Evolutionary conservation across 2,888 invertebrate species (phyloP).

Genomic region (Sesia bembeciformis): DNA sequence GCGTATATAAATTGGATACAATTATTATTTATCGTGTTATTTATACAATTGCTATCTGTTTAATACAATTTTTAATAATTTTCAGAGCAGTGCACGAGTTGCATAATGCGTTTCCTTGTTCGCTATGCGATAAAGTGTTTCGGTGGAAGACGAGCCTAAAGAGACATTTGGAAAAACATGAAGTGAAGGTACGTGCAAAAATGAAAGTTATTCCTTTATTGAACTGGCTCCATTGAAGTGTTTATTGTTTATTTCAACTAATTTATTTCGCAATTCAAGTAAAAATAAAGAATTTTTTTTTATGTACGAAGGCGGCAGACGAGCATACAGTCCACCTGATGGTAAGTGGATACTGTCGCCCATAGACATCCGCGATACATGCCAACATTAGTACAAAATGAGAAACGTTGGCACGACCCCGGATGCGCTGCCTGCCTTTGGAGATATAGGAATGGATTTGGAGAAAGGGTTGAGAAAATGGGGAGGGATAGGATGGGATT

Average conservation of each 20-base stretch:
- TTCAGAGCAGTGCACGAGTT: slow-evolving; percentile 49
- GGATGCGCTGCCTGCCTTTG: too few relatives aligned
- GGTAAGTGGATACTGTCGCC: neutral
- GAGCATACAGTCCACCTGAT: neutral
- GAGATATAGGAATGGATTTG: too few relatives aligned
- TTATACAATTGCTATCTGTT: too few relatives aligned
- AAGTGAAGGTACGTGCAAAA: slow-evolving; percentile 26
- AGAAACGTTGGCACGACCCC: too few relatives aligned
- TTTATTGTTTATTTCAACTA: neutral
- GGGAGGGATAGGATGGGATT: too few relatives aligned
- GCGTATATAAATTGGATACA: too few relatives aligned
- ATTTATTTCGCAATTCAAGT: too few relatives aligned
- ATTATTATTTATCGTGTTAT: too few relatives aligned
- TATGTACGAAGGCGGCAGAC: neutral
- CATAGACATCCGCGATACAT: too few relatives aligned
- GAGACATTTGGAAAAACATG: slow-evolving; percentile 45
- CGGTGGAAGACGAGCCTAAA: slow-evolving; percentile 58
- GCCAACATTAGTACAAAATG: too few relatives aligned
- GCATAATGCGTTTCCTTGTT: slow-evolving; percentile 48
- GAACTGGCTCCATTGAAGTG: neutral
- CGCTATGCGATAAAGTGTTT: slow-evolving; percentile 47
- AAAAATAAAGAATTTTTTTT: too few relatives aligned
- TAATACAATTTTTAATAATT: neutral
- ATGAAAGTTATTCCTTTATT: neutral
- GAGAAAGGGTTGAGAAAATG: too few relatives aligned